Evolutionary conservation across 2,113 vertebrate genomes (phyloP), one percentile per base, ranked within the genome.

Genomic region (Shinisaurus crocodilurus): DNA sequence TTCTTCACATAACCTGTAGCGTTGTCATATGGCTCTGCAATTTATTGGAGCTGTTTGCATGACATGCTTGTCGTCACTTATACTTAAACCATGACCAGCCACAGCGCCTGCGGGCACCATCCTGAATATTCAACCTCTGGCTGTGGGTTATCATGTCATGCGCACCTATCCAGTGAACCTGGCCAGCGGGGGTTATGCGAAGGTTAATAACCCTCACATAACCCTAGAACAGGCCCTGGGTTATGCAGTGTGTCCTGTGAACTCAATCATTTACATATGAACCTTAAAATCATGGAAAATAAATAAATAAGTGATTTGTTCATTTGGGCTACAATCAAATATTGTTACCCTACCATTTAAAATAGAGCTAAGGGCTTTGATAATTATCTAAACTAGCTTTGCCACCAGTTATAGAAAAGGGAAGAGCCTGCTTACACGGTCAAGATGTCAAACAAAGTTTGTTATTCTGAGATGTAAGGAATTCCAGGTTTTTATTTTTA

Each of bases 271-370:
- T 63, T 16, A 91, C 75, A 54, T 1, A 0, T 6, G 88, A 72
- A 57, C 37, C 90, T 92, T 90, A 85, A 86, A 88, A 70, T 57
- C 85, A 80, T 25, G 37, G 90, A 87, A 94, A 12, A 23, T 3
- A 75, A 85, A 93, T 63, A 69, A 67, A 16, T 3, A 25, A 34
- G 83, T 0, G 7, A 91, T 91, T 63, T 76, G 87, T 76, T 93
- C 63, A 50, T 79, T n/a, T 91, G 8, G 16, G 20, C 34, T 77
- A 87, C 20, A 20, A 4, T 92, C 0, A 74, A 27, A 88, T 63
- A 69, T 29, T 0, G 60, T 13, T 0, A 89, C 1, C 0, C 25
- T 67, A 27, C 10, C 60, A 15, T 75, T n/a, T 1, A 0, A 5
- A 32, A 23, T 70, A 79, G 5, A 88, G 40, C 65, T 65, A 88